Evolutionary conservation across 1,140 invertebrate genomes (phyloP), one percentile per base, ranked within the genome.

Genomic region (Harpegnathos saltator): DNA sequence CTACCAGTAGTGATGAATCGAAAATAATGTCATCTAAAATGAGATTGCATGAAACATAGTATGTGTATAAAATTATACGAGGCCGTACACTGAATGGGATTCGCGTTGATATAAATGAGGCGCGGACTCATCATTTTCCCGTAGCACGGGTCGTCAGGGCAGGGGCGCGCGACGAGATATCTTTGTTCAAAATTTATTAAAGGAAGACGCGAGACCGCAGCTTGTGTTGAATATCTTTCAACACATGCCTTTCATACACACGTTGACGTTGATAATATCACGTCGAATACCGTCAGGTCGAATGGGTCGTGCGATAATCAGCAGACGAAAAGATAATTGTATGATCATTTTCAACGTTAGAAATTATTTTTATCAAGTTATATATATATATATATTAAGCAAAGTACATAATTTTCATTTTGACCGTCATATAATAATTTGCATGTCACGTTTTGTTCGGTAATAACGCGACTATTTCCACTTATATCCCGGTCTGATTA

Each of bases 131-230:
- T 75, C 72, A 75, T 61, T 61, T 61, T 61, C 58, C 17, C 19
- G 29, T n/a, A 24, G 44, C n/a, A 62, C n/a, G n/a, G 26, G 24
- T 12, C 50, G 59, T 75, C 44, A 75, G 24, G 1, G 1, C 15
- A n/a, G n/a, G n/a, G n/a, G n/a, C n/a, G n/a, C n/a, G 19, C n/a
- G 26, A 3, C 5, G 22, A 19, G 33, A 61, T 48, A 59, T 73
- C 33, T 14, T 61, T 62, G 62, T 62, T 17, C 26, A n/a, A 14
- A 62, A n/a, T 75, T 74, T 24, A 74, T 62, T 75, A 75, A 75
- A 62, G 58, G 24, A 14, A 61, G 15, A 5, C 52, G n/a, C n/a
- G 24, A 75, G n/a, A 75, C 58, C 54, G 72, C 38, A 74, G 33
- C 12, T 74, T 5, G 24, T 3, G 24, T 3, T 74, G 48, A 69